phyloP scores from a whole-genome alignment of 2,113 vertebrate genomes.

The human region GRCh38 chr5:1055001-1055500 shows the following conservation, averaged over 20 bases:
- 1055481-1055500: neutral
- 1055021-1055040: neutral
- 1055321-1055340: neutral
- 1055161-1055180: neutral
- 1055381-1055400: neutral
- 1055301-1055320: neutral
- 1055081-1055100: neutral
- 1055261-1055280: neutral
- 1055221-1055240: neutral
- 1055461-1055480: neutral
- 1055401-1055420: accelerated
- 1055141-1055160: neutral
- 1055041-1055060: neutral
- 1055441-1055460: neutral
- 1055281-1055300: neutral
- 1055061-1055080: neutral
- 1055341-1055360: neutral
- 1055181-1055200: neutral
- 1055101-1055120: neutral
- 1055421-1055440: accelerated
- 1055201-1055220: neutral
- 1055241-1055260: neutral
- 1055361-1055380: no score
- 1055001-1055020: neutral
- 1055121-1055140: neutral